Evolutionary conservation across 1,140 invertebrate genomes (phyloP), one percentile per base, ranked within the genome.

Genomic region (Saccostrea cuccullata): DNA sequence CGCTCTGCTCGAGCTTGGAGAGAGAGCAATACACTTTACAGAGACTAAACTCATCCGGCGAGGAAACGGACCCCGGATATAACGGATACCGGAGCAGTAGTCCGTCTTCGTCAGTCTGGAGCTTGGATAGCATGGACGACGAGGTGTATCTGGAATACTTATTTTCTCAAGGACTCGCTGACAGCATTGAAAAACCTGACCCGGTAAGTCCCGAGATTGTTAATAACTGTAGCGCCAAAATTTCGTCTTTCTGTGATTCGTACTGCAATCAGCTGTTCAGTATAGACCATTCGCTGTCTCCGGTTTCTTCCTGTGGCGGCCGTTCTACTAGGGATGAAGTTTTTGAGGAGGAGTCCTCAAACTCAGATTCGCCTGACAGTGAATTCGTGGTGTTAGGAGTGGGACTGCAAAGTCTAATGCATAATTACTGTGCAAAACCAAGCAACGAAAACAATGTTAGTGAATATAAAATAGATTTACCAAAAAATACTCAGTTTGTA

Each of bases 341-440:
- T 20, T 91, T 92, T 82, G 58, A 36, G 11, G 30, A 55, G 55
- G 55, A 58, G 23, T 64, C 56, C 5, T 64, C 84, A 13, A 60
- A 20, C n/a, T 20, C 84, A 2, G 55, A 67, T 13, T 47, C 77
- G 9, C 58, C 83, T n/a, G 90, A 92, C 84, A 91, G 90, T 86
- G 91, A 95, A 40, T 92, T 95, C 70, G 93, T 95, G 2, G 95
- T 95, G 8, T 89, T 95, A 26, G 95, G 95, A 0, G 95, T 95
- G n/a, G 95, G 93, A 23, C 91, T 95, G 4, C 92, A 94, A 55
- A 94, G 93, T 70, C 89, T 95, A 17, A 94, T 94, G 94, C 92
- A 94, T 83, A 87, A 90, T 55, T 92, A 93, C 86, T 92, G 90
- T 40, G 89, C 90, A 26, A 93, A 92, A 82, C 58, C 58, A 26